Evolutionary conservation across 2,797 vertebrate genomes (phyloP).

Genomic region (Limosa lapponica): DNA sequence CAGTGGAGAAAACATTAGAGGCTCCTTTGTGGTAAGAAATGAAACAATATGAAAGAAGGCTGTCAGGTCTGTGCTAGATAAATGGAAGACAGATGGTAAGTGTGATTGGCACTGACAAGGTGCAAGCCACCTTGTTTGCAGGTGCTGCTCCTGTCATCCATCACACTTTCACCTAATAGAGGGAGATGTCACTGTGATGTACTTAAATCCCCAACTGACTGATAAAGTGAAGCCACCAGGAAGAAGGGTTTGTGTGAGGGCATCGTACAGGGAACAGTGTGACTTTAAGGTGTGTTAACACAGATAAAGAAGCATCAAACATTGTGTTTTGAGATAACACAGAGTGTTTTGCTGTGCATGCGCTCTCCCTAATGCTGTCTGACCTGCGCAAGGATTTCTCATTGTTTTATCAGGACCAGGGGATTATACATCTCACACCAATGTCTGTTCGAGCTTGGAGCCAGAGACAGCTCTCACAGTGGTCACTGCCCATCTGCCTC

Average conservation of each 20-base stretch:
- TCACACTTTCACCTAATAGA: slow-evolving; percentile 84
- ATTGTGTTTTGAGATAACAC: background rate
- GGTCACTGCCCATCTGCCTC: background rate
- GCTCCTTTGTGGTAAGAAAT: slow-evolving; percentile 77
- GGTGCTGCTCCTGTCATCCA: slow-evolving; percentile 84
- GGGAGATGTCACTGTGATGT: slow-evolving; percentile 76
- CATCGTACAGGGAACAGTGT: background rate
- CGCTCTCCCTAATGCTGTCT: background rate
- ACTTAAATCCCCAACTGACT: slow-evolving; percentile 48
- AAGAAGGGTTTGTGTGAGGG: slow-evolving; percentile 12
- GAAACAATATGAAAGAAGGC: slow-evolving; percentile 63
- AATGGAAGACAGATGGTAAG: slow-evolving; percentile 85
- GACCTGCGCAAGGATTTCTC: background rate
- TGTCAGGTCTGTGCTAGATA: slow-evolving; percentile 72
- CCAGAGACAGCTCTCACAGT: background rate
- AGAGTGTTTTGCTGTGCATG: background rate
- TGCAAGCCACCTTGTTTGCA: slow-evolving; percentile 78
- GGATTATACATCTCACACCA: background rate
- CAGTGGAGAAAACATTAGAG: slow-evolving; percentile 25
- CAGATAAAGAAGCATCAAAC: background rate
- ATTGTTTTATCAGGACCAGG: background rate
- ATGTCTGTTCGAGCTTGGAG: background rate
- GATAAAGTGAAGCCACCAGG: slow-evolving; percentile 37
- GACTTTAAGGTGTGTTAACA: background rate
- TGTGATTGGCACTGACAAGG: slow-evolving; percentile 76